phyloP scores from a whole-genome alignment of 2,797 vertebrate species.

The Gymnodraco acuticeps region DNA sequence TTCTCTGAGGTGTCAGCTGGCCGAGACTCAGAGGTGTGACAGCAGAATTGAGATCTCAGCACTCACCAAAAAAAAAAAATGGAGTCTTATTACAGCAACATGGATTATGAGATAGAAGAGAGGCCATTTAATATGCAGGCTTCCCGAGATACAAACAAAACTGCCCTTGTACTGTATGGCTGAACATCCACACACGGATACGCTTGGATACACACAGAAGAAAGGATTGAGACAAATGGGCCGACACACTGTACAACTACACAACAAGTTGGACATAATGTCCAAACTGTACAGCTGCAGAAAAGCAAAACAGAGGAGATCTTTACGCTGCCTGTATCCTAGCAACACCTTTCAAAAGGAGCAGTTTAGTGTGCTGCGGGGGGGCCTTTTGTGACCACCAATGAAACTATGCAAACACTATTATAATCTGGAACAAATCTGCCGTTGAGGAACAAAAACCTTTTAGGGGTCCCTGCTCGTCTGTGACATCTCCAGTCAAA shows the following conservation, averaged over 20 bases:
- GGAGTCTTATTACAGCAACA: constrained; percentile 47
- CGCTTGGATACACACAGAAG: background rate
- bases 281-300: constrained; percentile 70
- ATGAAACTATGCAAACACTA: constrained; percentile 81
- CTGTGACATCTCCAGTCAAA: constrained; percentile 32
- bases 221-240: background rate
- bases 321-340: constrained; percentile 86
- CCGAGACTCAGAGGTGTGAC: constrained; percentile 53
- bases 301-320: constrained; percentile 74
- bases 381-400: constrained; percentile 82
- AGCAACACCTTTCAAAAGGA: constrained; percentile 90
- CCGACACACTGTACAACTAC: constrained; percentile 4
- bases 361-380: constrained; percentile 77
- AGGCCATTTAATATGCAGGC: constrained; percentile 8
- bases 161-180: background rate
- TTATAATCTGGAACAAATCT: constrained; percentile 71
- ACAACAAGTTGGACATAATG: constrained; percentile 50
- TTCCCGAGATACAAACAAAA: constrained; percentile 38
- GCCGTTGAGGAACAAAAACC: constrained; percentile 42
- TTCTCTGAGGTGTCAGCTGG: constrained; percentile 71
- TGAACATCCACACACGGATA: background rate
- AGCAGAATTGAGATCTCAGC: constrained; percentile 69
- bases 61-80: constrained; percentile 33
- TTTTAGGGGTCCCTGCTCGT: constrained; percentile 20
- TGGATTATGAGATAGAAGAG: constrained; percentile 36